phyloP scores from a whole-genome alignment of 2,797 vertebrate species.

The Diglossa cyanea region DNA sequence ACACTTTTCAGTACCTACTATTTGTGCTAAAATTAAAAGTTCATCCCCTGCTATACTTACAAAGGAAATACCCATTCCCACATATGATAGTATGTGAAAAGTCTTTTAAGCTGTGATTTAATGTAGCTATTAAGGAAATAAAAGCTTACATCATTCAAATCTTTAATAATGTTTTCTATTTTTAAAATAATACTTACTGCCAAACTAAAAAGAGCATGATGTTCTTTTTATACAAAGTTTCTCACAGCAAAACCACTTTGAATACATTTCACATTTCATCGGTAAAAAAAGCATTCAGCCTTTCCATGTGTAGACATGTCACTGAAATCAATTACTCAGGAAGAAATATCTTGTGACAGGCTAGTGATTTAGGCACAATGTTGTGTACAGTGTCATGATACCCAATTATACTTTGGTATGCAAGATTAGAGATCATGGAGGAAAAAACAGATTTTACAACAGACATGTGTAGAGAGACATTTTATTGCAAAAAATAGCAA shows the following conservation, averaged over 20 bases:
- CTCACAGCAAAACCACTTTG: background rate
- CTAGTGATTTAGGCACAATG: background rate
- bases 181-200: background rate
- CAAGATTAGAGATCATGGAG: background rate
- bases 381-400: background rate
- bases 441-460: background rate
- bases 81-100: accelerated
- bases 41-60: background rate
- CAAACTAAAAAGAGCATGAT: background rate
- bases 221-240: background rate
- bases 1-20: background rate
- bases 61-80: background rate
- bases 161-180: background rate
- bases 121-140: background rate
- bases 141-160: background rate
- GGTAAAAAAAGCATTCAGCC: background rate
- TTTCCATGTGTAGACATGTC: background rate
- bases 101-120: background rate
- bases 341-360: background rate
- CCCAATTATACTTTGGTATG: background rate
- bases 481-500: slow-evolving; percentile 81
- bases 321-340: background rate
- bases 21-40: background rate
- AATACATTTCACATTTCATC: background rate
- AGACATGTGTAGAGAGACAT: slow-evolving; percentile 7